These are phyloP conservation scores for Cephalotes varians DNA, from an alignment of 2,888 invertebrate genomes.

Conservation along the genomic window DNA sequence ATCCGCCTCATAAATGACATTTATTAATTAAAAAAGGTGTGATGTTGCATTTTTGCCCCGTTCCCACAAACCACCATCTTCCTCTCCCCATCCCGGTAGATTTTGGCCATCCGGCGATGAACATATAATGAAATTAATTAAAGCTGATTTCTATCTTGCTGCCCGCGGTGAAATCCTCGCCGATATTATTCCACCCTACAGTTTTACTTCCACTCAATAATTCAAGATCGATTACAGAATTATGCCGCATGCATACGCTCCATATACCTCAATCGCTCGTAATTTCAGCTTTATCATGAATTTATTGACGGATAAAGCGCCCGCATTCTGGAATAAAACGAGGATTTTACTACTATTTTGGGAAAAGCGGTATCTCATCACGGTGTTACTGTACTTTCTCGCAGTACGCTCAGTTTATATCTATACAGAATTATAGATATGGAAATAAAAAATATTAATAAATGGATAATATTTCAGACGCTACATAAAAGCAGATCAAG, in stretches of 20 bases:
- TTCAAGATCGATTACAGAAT: slow-evolving; percentile 49
- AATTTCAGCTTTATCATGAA: slow-evolving; percentile 44
- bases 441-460: background rate
- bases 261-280: slow-evolving; percentile 36
- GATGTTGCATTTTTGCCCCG: slow-evolving; percentile 29
- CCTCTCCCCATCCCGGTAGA: background rate
- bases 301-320: slow-evolving; percentile 41
- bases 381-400: background rate
- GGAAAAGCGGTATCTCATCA: background rate
- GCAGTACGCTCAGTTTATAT: background rate
- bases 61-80: background rate
- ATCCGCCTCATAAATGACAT: slow-evolving; percentile 34
- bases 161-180: slow-evolving; percentile 18
- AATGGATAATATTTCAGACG: background rate
- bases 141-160: slow-evolving; percentile 38
- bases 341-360: slow-evolving; percentile 28
- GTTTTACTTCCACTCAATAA: slow-evolving; percentile 51
- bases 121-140: slow-evolving; percentile 46
- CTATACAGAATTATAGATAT: background rate
- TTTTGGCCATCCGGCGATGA: slow-evolving; percentile 21
- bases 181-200: slow-evolving; percentile 19
- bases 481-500: background rate
- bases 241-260: slow-evolving; percentile 45
- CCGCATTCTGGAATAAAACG: background rate
- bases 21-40: slow-evolving; percentile 45